Base-by-base conservation (phyloP, 2,113 vertebrate species). In the Mola mola region DNA sequence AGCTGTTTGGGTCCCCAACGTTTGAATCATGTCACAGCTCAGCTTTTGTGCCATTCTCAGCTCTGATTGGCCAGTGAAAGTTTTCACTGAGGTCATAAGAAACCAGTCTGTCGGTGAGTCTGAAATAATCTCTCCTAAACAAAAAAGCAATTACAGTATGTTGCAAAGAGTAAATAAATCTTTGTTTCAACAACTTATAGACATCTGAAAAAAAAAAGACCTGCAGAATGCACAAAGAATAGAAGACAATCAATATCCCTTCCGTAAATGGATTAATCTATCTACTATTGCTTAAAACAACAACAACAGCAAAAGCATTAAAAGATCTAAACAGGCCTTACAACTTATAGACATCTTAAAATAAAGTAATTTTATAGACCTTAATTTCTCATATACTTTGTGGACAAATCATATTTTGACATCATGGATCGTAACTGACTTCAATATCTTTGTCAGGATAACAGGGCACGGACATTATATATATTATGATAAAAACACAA, bases 1-100 rank as follows among this genome's bases (percentile, higher is more conserved):
- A 52, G 31, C 59, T 31, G 71, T 49, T 71, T 70, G 52, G 56
- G 40, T 6, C 25, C 60, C 19, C 19, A 19, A 2, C 20, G 5
- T 37, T 20, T 57, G 8, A 50, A 43, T 38, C 7, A 60, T 36
- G n/a, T 20, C 47, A 42, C 37, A 38, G 16, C 42, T 29, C 10
- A 36, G 48, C 61, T 41, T n/a, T 46, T 53, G 31, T 25, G 25
- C 5, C 25, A 13, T 6, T 3, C 17, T 40, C 38, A 8, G 1
- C 29, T 57, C 16, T 44, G 64, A 65, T 47, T 68, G 55, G 56
- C 6, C 2, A 1, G 6, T n/a, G 4, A 21, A 46, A 2, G 55
- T n/a, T 19, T 44, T 5, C 2, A 10, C 21, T 11, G 9, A 42
- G 40, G 25, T 55, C 62, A 34, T 53, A 8, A 44, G 51, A 44